A percentile compares a stretch with the other conserved stretches of the same genome.
Conservation (phyloP, 2,888 invertebrate genomes). For the Macrophya annulata region DNA sequence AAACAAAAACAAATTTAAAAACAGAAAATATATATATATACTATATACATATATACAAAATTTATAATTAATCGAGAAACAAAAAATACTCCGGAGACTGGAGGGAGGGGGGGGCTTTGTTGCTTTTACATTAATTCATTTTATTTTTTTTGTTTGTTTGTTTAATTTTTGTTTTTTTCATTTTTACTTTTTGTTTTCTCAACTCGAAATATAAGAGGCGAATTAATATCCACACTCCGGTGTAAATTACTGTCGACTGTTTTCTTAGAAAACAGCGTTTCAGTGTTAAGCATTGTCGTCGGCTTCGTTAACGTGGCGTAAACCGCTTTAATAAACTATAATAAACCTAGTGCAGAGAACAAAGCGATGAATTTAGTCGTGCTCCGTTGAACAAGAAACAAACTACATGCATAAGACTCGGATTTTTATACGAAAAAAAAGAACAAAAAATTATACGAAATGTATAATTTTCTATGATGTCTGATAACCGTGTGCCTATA, state of each 20-base stretch:
- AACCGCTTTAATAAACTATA: slow-evolving; percentile 28
- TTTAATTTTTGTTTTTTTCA: too few species aligned
- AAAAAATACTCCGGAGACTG: too few species aligned
- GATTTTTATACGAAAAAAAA: neutral
- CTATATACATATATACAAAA: too few species aligned
- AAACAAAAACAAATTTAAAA: neutral
- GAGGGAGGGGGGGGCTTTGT: too few species aligned
- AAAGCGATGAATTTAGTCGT: neutral
- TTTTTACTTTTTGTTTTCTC: neutral
- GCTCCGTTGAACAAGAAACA: neutral
- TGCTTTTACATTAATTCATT: too few species aligned
- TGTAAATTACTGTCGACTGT: slow-evolving; percentile 10
- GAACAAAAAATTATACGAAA: neutral
- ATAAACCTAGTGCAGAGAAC: neutral
- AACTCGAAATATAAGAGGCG: neutral
- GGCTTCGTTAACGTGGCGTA: neutral
- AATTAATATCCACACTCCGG: neutral
- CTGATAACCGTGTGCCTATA: neutral
- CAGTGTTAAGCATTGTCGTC: neutral
- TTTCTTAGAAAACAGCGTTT: neutral
- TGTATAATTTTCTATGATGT: slow-evolving; percentile 18
- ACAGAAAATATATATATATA: neutral
- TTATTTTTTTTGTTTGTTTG: too few species aligned
- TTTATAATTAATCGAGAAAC: neutral
- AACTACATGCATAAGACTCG: neutral